Evolutionary conservation across 2,797 vertebrate genomes (phyloP).

Genomic region (Cynodonichthys magdalenae): DNA sequence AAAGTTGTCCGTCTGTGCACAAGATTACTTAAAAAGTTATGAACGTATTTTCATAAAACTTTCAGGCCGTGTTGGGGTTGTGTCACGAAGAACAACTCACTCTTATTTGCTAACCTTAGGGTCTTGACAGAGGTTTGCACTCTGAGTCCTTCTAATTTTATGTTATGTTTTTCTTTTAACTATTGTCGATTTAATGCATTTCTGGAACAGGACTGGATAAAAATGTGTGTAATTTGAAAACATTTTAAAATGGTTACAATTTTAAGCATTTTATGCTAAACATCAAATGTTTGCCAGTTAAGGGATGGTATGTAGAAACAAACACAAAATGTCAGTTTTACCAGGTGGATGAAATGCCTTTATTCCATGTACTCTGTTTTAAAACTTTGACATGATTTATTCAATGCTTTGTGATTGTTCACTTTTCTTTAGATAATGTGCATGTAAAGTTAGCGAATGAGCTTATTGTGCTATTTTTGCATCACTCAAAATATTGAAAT

Average conservation of each 20-base stretch:
- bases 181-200: conserved; percentile 29
- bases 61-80: too few relatives aligned
- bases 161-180: background rate
- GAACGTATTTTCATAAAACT: too few relatives aligned
- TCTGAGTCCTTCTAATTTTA: too few relatives aligned
- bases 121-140: too few relatives aligned
- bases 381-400: conserved; percentile 49
- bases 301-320: conserved; percentile 37
- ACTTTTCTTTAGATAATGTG: conserved; percentile 26
- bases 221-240: conserved; percentile 24
- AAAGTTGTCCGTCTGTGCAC: too few relatives aligned
- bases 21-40: too few relatives aligned
- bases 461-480: conserved; percentile 50
- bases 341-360: conserved; percentile 46
- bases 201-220: conserved; percentile 23
- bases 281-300: background rate
- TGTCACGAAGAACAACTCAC: too few relatives aligned
- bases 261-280: conserved; percentile 14
- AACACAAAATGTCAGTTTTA: conserved; percentile 30
- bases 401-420: conserved; percentile 17
- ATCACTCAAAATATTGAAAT: conserved; percentile 42
- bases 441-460: conserved; percentile 8
- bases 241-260: conserved; percentile 2
- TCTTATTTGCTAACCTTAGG: too few relatives aligned
- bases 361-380: conserved; percentile 25